phyloP scores from a whole-genome alignment of 2,113 vertebrate genomes.

The Albula goreensis region DNA sequence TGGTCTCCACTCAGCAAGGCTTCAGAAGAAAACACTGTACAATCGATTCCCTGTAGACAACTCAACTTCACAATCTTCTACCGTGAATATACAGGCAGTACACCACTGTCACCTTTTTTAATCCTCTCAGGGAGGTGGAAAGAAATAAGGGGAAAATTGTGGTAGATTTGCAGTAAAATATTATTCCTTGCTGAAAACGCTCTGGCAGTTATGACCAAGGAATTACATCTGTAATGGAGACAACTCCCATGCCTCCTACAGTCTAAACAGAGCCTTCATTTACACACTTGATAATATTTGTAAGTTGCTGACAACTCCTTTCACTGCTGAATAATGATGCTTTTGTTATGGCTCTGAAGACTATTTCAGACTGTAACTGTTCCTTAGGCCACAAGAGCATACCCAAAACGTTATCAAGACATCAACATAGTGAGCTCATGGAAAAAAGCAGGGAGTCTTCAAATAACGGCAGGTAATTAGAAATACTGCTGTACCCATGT shows the following conservation, averaged over 20 bases:
- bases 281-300: slow-evolving; percentile 48
- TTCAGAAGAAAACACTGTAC: slow-evolving; percentile 29
- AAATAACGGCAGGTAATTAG: too few relatives aligned
- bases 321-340: slow-evolving; percentile 46
- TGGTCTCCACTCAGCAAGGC: slow-evolving; percentile 34
- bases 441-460: slow-evolving; percentile 3
- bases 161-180: slow-evolving; percentile 14
- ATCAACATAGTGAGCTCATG: slow-evolving; percentile 21
- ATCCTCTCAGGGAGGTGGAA: background rate
- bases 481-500: too few relatives aligned
- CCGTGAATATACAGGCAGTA: slow-evolving; percentile 9
- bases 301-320: slow-evolving; percentile 50
- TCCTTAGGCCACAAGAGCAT: slow-evolving; percentile 31
- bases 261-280: slow-evolving; percentile 46
- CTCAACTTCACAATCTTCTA: slow-evolving; percentile 31
- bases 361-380: slow-evolving; percentile 26
- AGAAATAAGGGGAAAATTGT: background rate
- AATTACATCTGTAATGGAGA: slow-evolving; percentile 23
- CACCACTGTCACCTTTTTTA: background rate
- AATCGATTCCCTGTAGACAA: slow-evolving; percentile 19
- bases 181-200: slow-evolving; percentile 45
- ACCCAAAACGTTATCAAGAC: slow-evolving; percentile 17
- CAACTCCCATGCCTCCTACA: slow-evolving; percentile 36
- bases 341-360: slow-evolving; percentile 43
- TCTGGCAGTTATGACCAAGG: slow-evolving; percentile 15